Percentiles rank a stretch among this genome's conserved stretches.
Conservation (phyloP, 1,140 invertebrate genomes). For the Bombus huntii region DNA sequence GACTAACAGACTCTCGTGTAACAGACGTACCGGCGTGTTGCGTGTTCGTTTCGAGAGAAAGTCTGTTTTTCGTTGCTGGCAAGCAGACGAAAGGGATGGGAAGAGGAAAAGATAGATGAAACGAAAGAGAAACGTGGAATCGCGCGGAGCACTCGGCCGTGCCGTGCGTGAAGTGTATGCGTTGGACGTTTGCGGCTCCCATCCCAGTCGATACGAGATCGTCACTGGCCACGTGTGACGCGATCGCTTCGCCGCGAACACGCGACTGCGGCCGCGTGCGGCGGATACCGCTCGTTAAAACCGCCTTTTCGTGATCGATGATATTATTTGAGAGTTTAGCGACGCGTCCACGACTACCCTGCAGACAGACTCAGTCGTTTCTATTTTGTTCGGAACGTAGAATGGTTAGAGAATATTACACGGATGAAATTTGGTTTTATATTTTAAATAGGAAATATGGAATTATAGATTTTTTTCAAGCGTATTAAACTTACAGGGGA, state of each 20-base stretch:
- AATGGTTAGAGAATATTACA: too few species aligned
- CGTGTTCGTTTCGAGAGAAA: neutral
- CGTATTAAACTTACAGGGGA: neutral
- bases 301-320: constrained; percentile 17
- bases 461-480: too few species aligned
- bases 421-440: too few species aligned
- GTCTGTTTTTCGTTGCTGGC: neutral
- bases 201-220: constrained; percentile 35
- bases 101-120: neutral
- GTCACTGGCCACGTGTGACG: neutral
- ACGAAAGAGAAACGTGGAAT: neutral
- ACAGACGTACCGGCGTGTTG: neutral
- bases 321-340: constrained; percentile 14
- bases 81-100: neutral
- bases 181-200: neutral
- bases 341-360: neutral
- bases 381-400: too few species aligned
- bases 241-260: constrained; percentile 26
- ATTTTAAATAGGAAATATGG: too few species aligned
- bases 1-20: neutral
- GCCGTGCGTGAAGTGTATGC: neutral
- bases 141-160: too few species aligned
- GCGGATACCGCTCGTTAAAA: constrained; percentile 11
- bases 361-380: neutral
- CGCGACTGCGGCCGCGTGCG: constrained; percentile 24